Base-by-base conservation (phyloP, 2,888 invertebrate genomes). In the Cosmia trapezina region DNA sequence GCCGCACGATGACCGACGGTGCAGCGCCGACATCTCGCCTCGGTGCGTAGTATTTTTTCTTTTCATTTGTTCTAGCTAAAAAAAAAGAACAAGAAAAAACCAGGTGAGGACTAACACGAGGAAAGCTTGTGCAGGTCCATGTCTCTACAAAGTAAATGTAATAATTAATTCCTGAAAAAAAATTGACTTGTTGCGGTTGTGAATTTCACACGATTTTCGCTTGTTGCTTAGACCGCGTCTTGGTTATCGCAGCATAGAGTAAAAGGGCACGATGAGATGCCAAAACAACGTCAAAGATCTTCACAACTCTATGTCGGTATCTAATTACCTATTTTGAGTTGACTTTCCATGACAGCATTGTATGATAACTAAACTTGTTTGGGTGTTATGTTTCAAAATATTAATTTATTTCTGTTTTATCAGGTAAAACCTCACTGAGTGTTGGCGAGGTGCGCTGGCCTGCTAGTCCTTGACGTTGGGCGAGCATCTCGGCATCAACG, bases 1-100 rank as follows among this genome's bases (percentile, higher is more conserved):
- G 95, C 95, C 81, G 95, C 94, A 80, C 95, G 96, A 96, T 96
- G 96, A 96, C 96, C 95, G 93, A 90, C 90, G 88, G 89, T 94
- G 87, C 91, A 92, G 70, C 96, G 96, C 94, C 95, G 96, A 93
- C 93, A 94, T 86, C 92, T 94, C 89, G 94, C 96, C 92, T 94
- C 96, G 93, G 96, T 96, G 43, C 28, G 61, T 68, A n/a, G 9
- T 7, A 45, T 49, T 43, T 61, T 14, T n/a, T 12, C 11, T 59
- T 37, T n/a, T 12, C 4, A 60, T 66, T 76, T 47, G 0, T 12
- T 53, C 3, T 47, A 4, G 41, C 37, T 17, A 41, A 41, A 41
- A 41, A 41, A 41, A 41, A 41, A 8, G 41, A 41, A 41, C 41
- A 41, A 8, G 7, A 41, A 41, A 8, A 8, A 28, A 59, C 51